Conservation (phyloP, 1,140 invertebrate species). For the Leptinotarsa texana region DNA sequence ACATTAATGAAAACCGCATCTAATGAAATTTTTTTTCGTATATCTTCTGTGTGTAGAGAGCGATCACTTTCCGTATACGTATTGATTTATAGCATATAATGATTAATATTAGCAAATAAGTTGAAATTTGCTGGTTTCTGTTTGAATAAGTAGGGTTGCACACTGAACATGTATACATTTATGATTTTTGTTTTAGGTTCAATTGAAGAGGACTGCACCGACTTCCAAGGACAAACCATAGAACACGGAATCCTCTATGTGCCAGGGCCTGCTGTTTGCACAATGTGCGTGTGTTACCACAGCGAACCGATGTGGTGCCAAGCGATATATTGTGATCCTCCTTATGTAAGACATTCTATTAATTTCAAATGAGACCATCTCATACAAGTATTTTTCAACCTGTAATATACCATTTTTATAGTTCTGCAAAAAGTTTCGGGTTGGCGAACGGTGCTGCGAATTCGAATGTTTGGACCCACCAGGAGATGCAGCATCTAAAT, state of each 20-base stretch:
- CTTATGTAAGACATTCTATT: slow-evolving; percentile 68
- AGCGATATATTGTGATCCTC: slow-evolving; percentile 82
- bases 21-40: no score
- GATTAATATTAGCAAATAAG: no score
- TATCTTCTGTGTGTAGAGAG: no score
- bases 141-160: no score
- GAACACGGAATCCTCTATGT: slow-evolving; percentile 79
- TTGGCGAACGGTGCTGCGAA: slow-evolving; percentile 75
- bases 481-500: slow-evolving; percentile 58
- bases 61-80: no score
- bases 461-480: slow-evolving; percentile 75
- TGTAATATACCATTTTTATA: slow-evolving; percentile 49
- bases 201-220: slow-evolving; percentile 76
- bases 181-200: slow-evolving; percentile 58
- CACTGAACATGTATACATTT: no score
- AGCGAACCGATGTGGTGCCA: slow-evolving; percentile 84
- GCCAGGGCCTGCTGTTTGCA: slow-evolving; percentile 83
- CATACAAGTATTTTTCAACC: not conserved
- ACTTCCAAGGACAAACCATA: slow-evolving; percentile 76
- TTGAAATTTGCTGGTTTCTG: no score
- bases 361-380: not conserved
- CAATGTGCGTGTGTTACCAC: slow-evolving; percentile 82
- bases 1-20: no score
- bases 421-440: slow-evolving; percentile 77
- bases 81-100: no score